Percentiles rank a stretch among this genome's conserved stretches.
Conservation (phyloP, 1,140 invertebrate genomes). For the Copidosoma floridanum region DNA sequence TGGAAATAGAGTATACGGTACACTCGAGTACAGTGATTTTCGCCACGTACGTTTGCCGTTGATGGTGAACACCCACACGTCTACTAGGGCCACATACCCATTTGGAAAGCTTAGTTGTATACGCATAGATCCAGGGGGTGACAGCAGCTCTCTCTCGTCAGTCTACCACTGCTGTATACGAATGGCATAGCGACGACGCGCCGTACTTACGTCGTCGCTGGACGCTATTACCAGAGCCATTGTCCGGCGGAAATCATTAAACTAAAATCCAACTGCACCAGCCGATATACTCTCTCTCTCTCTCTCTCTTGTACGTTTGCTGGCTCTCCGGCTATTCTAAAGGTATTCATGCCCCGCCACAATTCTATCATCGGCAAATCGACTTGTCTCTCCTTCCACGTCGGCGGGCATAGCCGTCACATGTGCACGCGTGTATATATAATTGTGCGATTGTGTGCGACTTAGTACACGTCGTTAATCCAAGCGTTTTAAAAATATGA, state of each 20-base stretch:
- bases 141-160: slow-evolving; percentile 21
- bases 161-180: too few species aligned
- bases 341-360: slow-evolving; percentile 41
- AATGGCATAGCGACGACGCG: too few species aligned
- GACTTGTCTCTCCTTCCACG: neutral
- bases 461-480: too few species aligned
- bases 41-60: too few species aligned
- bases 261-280: slow-evolving; percentile 47
- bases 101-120: slow-evolving; percentile 39
- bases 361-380: slow-evolving; percentile 34
- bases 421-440: too few species aligned
- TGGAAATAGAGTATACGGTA: too few species aligned
- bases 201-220: slow-evolving; percentile 36
- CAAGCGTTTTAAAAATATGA: too few species aligned
- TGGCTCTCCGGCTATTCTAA: slow-evolving; percentile 31
- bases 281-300: slow-evolving; percentile 41
- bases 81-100: slow-evolving; percentile 34
- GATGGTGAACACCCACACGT: slow-evolving; percentile 20
- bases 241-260: slow-evolving; percentile 50
- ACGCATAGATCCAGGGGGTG: slow-evolving; percentile 13
- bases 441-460: too few species aligned
- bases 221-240: slow-evolving; percentile 42
- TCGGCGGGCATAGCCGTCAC: too few species aligned
- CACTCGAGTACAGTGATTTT: too few species aligned
- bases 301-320: too few species aligned